Evolutionary conservation across 2,797 vertebrate genomes (phyloP).

Genomic region (Hippopotamyrus pictus): DNA sequence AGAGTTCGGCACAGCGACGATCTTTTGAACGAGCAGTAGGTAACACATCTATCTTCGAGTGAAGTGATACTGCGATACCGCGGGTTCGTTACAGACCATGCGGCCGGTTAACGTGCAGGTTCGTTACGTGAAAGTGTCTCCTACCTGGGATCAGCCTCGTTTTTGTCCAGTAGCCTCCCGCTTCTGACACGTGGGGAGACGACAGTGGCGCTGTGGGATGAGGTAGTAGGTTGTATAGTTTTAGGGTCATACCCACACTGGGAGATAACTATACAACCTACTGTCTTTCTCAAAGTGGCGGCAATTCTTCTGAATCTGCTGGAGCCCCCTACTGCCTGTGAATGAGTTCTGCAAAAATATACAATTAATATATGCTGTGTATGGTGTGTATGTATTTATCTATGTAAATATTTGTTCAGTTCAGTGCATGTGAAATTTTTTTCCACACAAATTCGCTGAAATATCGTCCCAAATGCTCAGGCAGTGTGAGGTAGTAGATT

Average conservation of each 20-base stretch:
- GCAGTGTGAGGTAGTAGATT: constrained; percentile 98
- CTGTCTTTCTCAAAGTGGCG: constrained; percentile 96
- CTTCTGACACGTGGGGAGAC: constrained; percentile 13
- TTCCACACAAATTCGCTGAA: background rate
- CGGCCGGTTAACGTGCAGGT: background rate
- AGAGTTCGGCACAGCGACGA: background rate
- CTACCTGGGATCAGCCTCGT: background rate
- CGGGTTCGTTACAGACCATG: background rate
- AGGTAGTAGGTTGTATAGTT: constrained; percentile 99
- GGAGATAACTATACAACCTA: constrained; percentile 99
- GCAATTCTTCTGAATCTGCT: constrained; percentile 39
- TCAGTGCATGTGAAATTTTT: background rate
- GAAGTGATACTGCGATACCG: background rate
- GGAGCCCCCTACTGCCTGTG: background rate
- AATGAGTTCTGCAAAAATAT: background rate
- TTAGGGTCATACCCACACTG: constrained; percentile 98
- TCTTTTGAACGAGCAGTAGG: background rate
- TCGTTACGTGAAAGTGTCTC: background rate
- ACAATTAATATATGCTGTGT: background rate
- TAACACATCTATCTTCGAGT: background rate
- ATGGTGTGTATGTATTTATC: background rate
- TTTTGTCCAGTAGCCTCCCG: background rate
- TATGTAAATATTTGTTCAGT: background rate
- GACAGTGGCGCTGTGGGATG: constrained; percentile 78
- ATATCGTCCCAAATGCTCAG: constrained; percentile 52